These are phyloP conservation scores for Anolis apletophallus DNA, from an alignment of 2,797 vertebrate genomes.

Conservation along the genomic window DNA sequence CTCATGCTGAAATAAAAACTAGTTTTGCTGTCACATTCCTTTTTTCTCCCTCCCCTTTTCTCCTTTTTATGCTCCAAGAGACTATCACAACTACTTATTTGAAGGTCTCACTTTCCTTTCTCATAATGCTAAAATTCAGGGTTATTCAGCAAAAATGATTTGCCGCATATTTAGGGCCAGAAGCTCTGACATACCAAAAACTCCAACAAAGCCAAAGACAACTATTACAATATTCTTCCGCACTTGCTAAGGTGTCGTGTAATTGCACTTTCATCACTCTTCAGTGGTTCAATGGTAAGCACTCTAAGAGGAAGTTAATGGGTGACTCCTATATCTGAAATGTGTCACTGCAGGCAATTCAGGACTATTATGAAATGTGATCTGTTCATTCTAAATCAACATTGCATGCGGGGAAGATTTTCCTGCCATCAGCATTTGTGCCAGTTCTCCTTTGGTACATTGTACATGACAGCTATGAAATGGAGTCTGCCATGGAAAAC, in stretches of 20 bases:
- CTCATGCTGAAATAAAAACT: no score
- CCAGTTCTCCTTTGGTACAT: constrained; percentile 41
- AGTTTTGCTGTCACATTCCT: no score
- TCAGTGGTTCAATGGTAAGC: neutral
- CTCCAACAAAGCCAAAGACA: neutral
- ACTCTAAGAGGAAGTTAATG: constrained; percentile 6
- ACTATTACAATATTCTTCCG: neutral
- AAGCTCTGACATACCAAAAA: neutral
- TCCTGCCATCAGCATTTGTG: constrained; percentile 62
- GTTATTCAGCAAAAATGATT: neutral
- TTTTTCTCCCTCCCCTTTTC: no score
- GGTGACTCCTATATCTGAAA: constrained; percentile 54
- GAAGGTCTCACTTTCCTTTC: neutral
- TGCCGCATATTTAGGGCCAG: neutral
- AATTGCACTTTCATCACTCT: neutral
- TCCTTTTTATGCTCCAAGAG: no score
- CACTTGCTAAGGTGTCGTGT: neutral
- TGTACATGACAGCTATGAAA: constrained; percentile 48
- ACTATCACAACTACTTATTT: no score
- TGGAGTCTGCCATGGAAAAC: neutral
- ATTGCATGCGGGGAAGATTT: constrained; percentile 21
- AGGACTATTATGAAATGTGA: constrained; percentile 43
- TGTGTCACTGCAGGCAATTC: constrained; percentile 58
- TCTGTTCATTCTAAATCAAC: constrained; percentile 49
- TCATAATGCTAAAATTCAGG: neutral